Percentiles rank a stretch among this genome's conserved stretches.
Evolutionary conservation across 2,113 vertebrate species (phyloP).

Genomic region (Aviceda subcristata): DNA sequence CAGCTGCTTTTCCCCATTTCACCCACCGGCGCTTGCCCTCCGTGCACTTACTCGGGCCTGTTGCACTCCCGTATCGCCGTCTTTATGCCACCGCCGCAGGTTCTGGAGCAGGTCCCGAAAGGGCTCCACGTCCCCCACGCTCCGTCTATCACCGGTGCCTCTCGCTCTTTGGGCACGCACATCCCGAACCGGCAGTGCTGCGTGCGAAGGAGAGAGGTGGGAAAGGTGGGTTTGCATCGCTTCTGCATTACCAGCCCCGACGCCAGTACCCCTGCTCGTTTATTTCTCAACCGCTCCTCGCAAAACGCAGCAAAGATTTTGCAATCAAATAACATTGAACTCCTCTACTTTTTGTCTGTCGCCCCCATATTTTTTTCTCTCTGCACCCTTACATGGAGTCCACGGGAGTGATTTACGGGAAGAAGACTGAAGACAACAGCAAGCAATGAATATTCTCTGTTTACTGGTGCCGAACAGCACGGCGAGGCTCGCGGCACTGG

Average conservation of each 20-base stretch:
- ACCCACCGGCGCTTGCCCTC: accelerated
- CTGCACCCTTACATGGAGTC: conserved; percentile 5
- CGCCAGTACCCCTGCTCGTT: background rate
- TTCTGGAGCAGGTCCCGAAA: conserved; percentile 92
- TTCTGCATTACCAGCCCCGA: background rate
- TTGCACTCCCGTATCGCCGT: conserved; percentile 91
- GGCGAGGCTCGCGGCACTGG: background rate
- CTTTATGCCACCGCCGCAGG: conserved; percentile 94
- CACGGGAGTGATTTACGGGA: background rate
- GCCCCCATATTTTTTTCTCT: background rate
- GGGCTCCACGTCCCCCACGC: conserved; percentile 96
- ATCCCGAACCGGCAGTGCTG: conserved; percentile 95
- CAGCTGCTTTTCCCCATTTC: background rate
- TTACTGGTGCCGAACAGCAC: conserved; percentile 13
- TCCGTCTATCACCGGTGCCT: conserved; percentile 79
- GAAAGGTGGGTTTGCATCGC: background rate
- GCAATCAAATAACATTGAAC: background rate
- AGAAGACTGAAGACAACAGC: background rate
- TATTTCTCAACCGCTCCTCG: background rate
- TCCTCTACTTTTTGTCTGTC: background rate
- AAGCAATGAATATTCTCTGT: background rate
- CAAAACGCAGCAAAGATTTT: background rate
- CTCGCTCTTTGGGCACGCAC: conserved; percentile 89
- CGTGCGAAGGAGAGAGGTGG: background rate
- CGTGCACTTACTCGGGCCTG: conserved; percentile 86